Evolutionary conservation across 2,113 vertebrate genomes (phyloP), one percentile per base, ranked within the genome.

Genomic region (Syngnathus floridae): DNA sequence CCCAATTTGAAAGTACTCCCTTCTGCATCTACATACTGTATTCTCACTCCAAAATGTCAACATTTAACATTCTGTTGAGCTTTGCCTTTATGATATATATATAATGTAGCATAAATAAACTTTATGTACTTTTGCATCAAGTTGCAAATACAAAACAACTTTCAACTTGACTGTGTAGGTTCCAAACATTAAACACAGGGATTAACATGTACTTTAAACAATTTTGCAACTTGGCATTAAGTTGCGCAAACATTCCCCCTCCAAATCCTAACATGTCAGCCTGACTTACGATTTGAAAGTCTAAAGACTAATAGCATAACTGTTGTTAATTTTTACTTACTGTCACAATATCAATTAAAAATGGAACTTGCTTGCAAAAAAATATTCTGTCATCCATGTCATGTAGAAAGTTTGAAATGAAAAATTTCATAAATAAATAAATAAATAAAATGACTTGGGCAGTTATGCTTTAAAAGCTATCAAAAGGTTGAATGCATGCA

Each of bases 141-240:
- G 70, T 79, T 83, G 62, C 64, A 77, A 81, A 80, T 46, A 46
- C 54, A 16, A 14, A 56, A 16, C 26, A 19, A 51, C 19, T 10
- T n/a, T n/a, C 48, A 19, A 14, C 52, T 31, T 14, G 5, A 55
- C 5, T 55, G 12, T 16, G 6, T 31, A 13, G 12, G 12, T 55
- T 56, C 26, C 54, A 56, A 51, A 7, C 31, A 35, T 35, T 31
- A 56, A 12, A 13, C 54, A 14, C 13, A 56, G 21, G 11, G 51
- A 54, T 54, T 22, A 22, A 22, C 3, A 31, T 31, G 26, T 31
- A 49, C 21, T 22, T 52, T 22, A 54, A 26, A 35, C 16, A 7
- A 14, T 35, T 49, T 21, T 9, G 19, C 48, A 49, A 7, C 48
- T 48, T 48, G 14, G 46, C 46, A 48, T 19, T 2, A 49, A 49